Evolutionary conservation across 2,888 invertebrate genomes (phyloP), one percentile per base, ranked within the genome.

Genomic region (Heteropelma amictum): DNA sequence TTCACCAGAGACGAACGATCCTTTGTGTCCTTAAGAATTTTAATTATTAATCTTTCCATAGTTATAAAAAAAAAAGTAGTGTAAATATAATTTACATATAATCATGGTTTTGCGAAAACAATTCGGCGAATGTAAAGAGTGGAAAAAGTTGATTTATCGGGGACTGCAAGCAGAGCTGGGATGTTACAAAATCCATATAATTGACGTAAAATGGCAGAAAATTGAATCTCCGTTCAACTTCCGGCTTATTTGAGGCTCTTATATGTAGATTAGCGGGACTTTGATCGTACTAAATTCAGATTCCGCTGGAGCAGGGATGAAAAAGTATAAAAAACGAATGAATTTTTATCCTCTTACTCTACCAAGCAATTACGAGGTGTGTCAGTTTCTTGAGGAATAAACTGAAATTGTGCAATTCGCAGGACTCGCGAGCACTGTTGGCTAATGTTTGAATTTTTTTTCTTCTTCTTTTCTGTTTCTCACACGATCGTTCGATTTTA

Each of bases 1-100:
- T 88, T 88, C 88, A 87, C 87, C 83, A 12, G 6, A 38, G n/a
- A 33, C n/a, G 3, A 21, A 64, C n/a, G 19, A 17, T 26, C 26
- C 23, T 38, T 28, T n/a, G 19, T 40, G 14, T 51, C n/a, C 49
- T 12, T 12, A 10, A 10, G 33, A 8, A 33, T 33, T n/a, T 33
- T 33, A 0, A n/a, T n/a, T 33, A 2, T n/a, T 33, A 3, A 2
- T 33, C 5, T 33, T 10, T 33, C 3, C 33, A 33, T 8, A 10
- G 4, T 33, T 33, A n/a, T n/a, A n/a, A n/a, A n/a, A n/a, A n/a
- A n/a, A n/a, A n/a, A n/a, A n/a, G n/a, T n/a, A n/a, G n/a, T n/a
- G n/a, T n/a, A n/a, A n/a, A n/a, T n/a, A n/a, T n/a, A n/a, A n/a
- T n/a, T n/a, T n/a, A n/a, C n/a, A n/a, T 0, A 33, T 8, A n/a